Base-by-base conservation (phyloP, 2,797 vertebrate species). In the Phataginus tetradactyla region DNA sequence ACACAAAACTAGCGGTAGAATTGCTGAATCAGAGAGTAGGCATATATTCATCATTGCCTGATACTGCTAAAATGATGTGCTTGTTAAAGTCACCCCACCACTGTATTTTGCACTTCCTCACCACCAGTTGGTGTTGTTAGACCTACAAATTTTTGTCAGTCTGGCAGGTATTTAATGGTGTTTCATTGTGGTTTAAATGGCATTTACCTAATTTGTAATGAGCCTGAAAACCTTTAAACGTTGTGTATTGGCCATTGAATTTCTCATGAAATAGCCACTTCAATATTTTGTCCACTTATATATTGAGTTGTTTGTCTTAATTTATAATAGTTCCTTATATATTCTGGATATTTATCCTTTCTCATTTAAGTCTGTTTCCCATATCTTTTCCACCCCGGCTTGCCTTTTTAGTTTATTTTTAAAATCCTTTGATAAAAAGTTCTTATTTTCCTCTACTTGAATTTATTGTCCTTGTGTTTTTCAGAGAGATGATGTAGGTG, bases 391-490 rank as follows among this genome's bases (percentile, higher is more conserved):
- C 34, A 61, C 23, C 57, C 53, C 57, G 9, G 66, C 66, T 61
- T 53, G 29, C 74, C 3, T 61, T 69, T 93, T 72, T 71, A 57
- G 57, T 68, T 79, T 79, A 55, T 66, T 83, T 68, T 42, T 51
- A 87, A 21, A 80, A 55, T 49, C 39, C 25, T 75, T 93, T 93
- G 53, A 64, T 69, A 21, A 89, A 68, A 83, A 69, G n/a, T 86
- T 69, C 53, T 88, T 75, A 45, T 66, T 88, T 64, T 94, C 59
- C 66, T 34, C 49, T 39, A 29, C 21, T 84, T 85, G 61, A 94
- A 94, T 78, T 84, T 90, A 42, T 94, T 53, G 29, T 85, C 34
- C 42, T 51, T 90, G 27, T 68, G 11, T 78, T 90, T 94, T 90
- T 94, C 25, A 87, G 29, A 53, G 59, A 84, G 69, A 49, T 84